Evolutionary conservation across 2,797 vertebrate genomes (phyloP).

Genomic region (Kryptopterus vitreolus): DNA sequence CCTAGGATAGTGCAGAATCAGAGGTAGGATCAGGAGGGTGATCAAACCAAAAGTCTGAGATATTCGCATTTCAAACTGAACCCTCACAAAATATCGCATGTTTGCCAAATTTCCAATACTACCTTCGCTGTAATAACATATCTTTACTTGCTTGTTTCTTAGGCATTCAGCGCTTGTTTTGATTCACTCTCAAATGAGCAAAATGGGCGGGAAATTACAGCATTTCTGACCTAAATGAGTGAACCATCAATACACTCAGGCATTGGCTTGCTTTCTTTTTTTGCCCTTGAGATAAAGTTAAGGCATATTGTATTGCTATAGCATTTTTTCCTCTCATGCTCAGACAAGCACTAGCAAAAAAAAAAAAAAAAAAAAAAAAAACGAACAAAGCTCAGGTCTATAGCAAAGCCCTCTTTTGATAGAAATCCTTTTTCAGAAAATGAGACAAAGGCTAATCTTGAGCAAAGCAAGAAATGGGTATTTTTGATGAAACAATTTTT

Average conservation of each 20-base stretch:
- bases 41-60: neutral
- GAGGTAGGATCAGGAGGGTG: constrained; percentile 1
- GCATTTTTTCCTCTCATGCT: constrained; percentile 38
- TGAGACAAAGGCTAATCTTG: neutral
- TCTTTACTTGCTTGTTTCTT: neutral
- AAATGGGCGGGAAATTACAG: neutral
- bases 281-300: constrained; percentile 15
- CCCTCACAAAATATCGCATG: neutral
- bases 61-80: neutral
- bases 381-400: constrained; percentile 17
- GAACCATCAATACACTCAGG: constrained; percentile 9
- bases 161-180: neutral
- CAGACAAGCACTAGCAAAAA: constrained; percentile 30
- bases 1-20: constrained; percentile 26
- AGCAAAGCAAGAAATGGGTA: constrained; percentile 37
- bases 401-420: constrained; percentile 15
- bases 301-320: constrained; percentile 19
- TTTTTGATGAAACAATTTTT: constrained; percentile 26
- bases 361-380: neutral
- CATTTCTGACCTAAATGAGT: constrained; percentile 6
- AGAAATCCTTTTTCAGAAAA: neutral
- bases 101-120: neutral
- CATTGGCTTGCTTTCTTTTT: neutral
- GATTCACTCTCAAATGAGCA: constrained; percentile 13
- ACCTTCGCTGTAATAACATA: neutral